Base-by-base conservation (phyloP, 2,797 vertebrate species). In the Lacerta bilineata region DNA sequence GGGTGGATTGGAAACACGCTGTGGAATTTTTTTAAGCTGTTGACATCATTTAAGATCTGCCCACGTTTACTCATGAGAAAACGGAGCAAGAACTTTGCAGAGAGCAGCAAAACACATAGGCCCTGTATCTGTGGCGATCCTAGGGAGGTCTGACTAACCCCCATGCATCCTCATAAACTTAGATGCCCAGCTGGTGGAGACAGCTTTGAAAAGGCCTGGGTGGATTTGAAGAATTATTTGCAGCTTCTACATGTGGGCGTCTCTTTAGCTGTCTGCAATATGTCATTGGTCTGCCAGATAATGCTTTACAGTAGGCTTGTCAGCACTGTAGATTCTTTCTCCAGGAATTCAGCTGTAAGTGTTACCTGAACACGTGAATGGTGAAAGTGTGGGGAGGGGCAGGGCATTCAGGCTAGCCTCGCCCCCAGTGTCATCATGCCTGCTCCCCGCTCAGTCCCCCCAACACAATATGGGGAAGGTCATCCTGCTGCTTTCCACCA, bases 51-150 rank as follows among this genome's bases (percentile, higher is more conserved):
- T 76, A 85, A 83, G 90, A 79, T 15, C 20, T 33, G 20, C 23
- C n/a, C 36, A 13, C 13, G 27, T 79, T 55, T 79, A 46, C 61
- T 78, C 87, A 64, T 93, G 64, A 74, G 92, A n/a, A 80, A 20
- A 1, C 3, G 5, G 23, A 89, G 82, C 29, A 8, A 55, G 50
- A 23, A 23, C 68, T n/a, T 2, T 79, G 68, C 43, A 88, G 80
- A 92, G 91, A 72, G n/a, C 39, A 81, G 4, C 27, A 86, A 82
- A 13, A 66, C 88, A 85, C 90, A 86, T 90, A 39, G 77, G 88
- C 59, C 15, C 68, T 77, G 68, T 74, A 91, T 86, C 88, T 90
- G 88, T 85, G 84, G 75, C 39, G 83, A 75, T 83, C 85, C 79
- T 90, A 80, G 5, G 59, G 43, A 87, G 69, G 78, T 90, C 71